Base-by-base conservation (phyloP, 2,113 vertebrate genomes). In the Chaetura pelagica region DNA sequence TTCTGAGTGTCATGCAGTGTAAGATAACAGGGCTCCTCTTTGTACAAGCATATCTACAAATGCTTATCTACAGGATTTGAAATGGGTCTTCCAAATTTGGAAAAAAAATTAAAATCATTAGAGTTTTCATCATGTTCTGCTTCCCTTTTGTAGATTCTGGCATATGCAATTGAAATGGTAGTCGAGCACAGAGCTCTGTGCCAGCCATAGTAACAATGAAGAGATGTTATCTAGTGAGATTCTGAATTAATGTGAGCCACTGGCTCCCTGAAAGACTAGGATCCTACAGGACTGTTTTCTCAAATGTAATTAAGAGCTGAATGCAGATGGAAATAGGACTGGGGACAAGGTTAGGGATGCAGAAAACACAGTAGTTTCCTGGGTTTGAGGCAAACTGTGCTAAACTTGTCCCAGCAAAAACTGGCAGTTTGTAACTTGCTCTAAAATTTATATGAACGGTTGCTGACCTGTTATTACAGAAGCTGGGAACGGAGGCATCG, bases 191-290 rank as follows among this genome's bases (percentile, higher is more conserved):
- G 42, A 74, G 63, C 46, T 88, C 42, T 77, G 42, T 63, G 81
- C 68, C 87, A 94, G 59, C 48, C 52, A 26, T 57, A 87, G 57
- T 27, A 84, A 42, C 38, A 71, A 51, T 51, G 51, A 90, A 54
- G 29, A 92, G 90, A 89, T 90, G 34, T 83, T 83, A 87, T 64
- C 67, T 83, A 71, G 46, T 1, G 14, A 66, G 55, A 38, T 62
- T 93, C 55, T 74, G 85, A 88, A 92, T 91, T 93, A 92, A 94
- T 77, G 92, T 46, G 78, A 92, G 88, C 80, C 62, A 79, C 44
- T 81, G 78, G 34, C 68, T 92, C 87, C 35, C 62, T 86, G 63
- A 46, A 96, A 74, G 63, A 74, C 20, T 72, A 64, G 72, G 38
- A 80, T 93, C 75, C 51, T 80, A 30, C 18, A 48, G 30, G 38